Base-by-base conservation (phyloP, 2,797 vertebrate genomes). In the Paedocypris micromegethes region DNA sequence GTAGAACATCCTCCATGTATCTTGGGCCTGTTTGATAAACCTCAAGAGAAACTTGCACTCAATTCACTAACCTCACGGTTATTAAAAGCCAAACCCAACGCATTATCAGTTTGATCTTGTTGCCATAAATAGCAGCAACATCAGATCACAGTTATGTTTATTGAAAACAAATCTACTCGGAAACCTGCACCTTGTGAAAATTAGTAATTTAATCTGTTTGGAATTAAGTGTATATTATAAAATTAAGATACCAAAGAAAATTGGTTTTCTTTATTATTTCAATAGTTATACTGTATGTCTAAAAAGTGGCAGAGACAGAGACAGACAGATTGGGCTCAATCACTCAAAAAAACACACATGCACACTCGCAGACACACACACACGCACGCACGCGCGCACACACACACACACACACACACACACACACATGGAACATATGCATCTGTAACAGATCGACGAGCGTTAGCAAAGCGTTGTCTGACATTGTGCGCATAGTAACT, bases 21-120 rank as follows among this genome's bases (percentile, higher is more conserved):
- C 46, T 37, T 45, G 50, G 54, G 3, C 8, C 54, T 47, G 9
- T 43, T 40, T 61, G 43, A 56, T 45, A 8, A 53, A 52, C 41
- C 52, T n/a, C 3, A 8, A 9, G 23, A 4, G 2, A 38, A 51
- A 41, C 47, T 57, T 37, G 47, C 37, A 41, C 62, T 37, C 37
- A 54, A 47, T 50, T 53, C 38, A 45, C 40, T 57, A 62, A 64
- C 65, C 65, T 68, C 72, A 58, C 65, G 45, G 9, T 37, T 39
- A 51, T 64, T 63, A 61, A 66, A 55, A 5, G 4, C 37, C 44
- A 48, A 61, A 48, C 9, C 57, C 49, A 42, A 6, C 1, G 56
- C 47, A 58, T 58, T 47, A 47, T 6, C 7, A 38, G 9, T 8
- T 40, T 50, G 23, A 49, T 60, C 9, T 50, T 55, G 4, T 6